Percentiles rank a stretch among this genome's conserved stretches.
Evolutionary conservation across 2,888 invertebrate genomes (phyloP).

Genomic region (Alloscopus bannaensis): DNA sequence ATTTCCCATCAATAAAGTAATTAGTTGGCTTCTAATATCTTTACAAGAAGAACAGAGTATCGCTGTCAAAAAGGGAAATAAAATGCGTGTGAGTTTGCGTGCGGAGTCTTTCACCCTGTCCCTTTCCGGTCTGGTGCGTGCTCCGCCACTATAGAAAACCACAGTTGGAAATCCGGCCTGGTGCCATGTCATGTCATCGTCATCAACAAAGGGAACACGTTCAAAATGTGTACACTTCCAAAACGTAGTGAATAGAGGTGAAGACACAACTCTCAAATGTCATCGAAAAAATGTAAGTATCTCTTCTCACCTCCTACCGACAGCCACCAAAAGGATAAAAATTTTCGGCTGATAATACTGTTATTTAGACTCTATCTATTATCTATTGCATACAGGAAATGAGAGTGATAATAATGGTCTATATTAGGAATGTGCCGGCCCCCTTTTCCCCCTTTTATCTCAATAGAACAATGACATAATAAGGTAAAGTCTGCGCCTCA

Average conservation of each 20-base stretch:
- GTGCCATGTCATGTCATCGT: constrained; percentile 43
- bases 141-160: constrained; percentile 24
- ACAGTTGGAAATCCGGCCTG: constrained; percentile 38
- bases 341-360: too few relatives aligned
- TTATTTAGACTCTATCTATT: too few relatives aligned
- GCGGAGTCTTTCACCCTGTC: constrained; percentile 26
- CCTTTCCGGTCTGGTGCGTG: constrained; percentile 59
- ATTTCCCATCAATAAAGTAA: constrained; percentile 52
- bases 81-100: not conserved
- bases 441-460: too few relatives aligned
- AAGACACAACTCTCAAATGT: too few relatives aligned
- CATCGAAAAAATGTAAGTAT: too few relatives aligned
- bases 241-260: constrained; percentile 1
- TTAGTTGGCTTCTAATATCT: constrained; percentile 27
- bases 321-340: too few relatives aligned
- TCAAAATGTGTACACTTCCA: not conserved
- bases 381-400: constrained; percentile 9
- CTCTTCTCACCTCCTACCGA: too few relatives aligned
- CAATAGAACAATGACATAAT: too few relatives aligned
- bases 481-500: too few relatives aligned
- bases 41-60: not conserved
- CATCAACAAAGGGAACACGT: constrained; percentile 1
- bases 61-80: not conserved
- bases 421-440: too few relatives aligned
- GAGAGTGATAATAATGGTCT: too few relatives aligned